Percentiles rank a stretch among this genome's conserved stretches.
Conservation (phyloP, 2,888 invertebrate species). For the Stenodema calcarata region DNA sequence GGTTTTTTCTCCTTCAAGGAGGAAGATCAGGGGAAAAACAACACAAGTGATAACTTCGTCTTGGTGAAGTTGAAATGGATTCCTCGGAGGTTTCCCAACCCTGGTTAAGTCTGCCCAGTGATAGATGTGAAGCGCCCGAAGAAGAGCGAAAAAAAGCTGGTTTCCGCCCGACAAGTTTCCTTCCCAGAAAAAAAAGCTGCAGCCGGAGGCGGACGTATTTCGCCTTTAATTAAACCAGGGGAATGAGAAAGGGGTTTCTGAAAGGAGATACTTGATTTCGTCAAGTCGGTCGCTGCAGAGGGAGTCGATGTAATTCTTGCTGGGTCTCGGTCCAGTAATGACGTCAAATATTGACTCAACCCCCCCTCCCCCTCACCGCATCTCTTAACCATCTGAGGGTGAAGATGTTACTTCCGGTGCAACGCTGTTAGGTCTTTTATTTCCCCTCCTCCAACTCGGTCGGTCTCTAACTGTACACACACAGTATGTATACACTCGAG, state of each 20-base stretch:
- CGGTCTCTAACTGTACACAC: too few relatives aligned
- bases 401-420: not conserved
- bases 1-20: too few relatives aligned
- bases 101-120: not conserved
- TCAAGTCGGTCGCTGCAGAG: not conserved
- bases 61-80: not conserved
- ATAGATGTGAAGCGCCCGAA: not conserved
- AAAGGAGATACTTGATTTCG: constrained; percentile 33
- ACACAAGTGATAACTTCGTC: too few relatives aligned
- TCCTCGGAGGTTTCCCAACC: not conserved
- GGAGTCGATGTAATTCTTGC: not conserved
- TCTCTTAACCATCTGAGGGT: not conserved
- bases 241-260: not conserved
- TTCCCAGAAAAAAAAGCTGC: not conserved
- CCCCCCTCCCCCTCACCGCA: not conserved
- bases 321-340: constrained; percentile 38
- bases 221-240: constrained; percentile 3
- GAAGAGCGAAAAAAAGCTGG: too few relatives aligned
- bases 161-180: not conserved
- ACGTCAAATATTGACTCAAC: constrained; percentile 43
- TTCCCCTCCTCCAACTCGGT: not conserved
- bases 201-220: not conserved
- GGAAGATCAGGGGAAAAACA: too few relatives aligned
- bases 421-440: not conserved
- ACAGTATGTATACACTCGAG: too few relatives aligned